Evolutionary conservation across 1,140 invertebrate species (phyloP), one percentile per base, ranked within the genome.

Genomic region (Samia ricini): DNA sequence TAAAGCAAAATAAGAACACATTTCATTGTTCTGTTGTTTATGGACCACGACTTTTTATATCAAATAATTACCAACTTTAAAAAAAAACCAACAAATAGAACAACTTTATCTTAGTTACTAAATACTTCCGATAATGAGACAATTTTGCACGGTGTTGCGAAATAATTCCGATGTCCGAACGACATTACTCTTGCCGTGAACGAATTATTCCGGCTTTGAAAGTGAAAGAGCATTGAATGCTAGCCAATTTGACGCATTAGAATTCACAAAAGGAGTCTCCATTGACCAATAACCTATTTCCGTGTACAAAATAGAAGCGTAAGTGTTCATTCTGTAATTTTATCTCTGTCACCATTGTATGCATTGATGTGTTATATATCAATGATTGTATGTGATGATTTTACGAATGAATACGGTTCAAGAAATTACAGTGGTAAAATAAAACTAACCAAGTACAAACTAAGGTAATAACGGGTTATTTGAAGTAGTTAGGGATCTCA

Each of bases 401-500:
- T 42, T 42, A 42, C 33, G 12, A 42, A 42, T 42, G 33, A 42
- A 42, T 42, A 42, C 33, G 33, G 12, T 42, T 42, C 33, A 15
- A 10, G 33, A 42, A 15, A 15, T 12, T 15, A 12, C 33, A 42
- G n/a, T 1, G 4, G n/a, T 42, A 42, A 42, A 3, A 1, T 42
- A 1, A 42, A 42, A 42, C 33, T 42, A n/a, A n/a, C n/a, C n/a
- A n/a, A n/a, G n/a, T 42, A 42, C 33, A 42, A 42, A 42, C 33
- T 42, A 42, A 42, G 33, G 61, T 57, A 69, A 70, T 74, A 66
- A 66, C 66, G 68, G 68, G 70, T 69, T 67, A 72, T 70, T 70
- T 61, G 56, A 65, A 71, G 66, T 71, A 33, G 71, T 66, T 62
- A 63, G 65, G 68, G 68, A 69, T n/a, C 68, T 51, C 68, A 76